Conservation (phyloP, 1,140 invertebrate species). For the Xylocopa sonorina region DNA sequence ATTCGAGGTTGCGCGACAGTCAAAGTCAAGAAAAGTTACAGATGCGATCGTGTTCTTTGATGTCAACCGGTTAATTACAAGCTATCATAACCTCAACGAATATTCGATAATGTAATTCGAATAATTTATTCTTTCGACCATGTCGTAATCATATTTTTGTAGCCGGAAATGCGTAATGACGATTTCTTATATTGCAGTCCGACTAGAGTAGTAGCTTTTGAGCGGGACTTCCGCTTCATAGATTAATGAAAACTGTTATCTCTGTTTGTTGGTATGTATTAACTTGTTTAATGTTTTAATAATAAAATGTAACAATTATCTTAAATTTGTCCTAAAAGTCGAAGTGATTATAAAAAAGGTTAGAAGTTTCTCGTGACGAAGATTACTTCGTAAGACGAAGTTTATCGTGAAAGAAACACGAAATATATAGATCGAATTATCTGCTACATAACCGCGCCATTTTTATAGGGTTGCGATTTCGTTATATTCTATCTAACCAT, state of each 20-base stretch:
- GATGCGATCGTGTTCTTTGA: not conserved
- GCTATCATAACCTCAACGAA: not conserved
- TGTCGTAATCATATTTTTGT: not conserved
- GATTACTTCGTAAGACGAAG: too few species aligned
- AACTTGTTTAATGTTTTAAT: too few species aligned
- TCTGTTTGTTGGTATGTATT: too few species aligned
- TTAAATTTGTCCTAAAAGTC: too few species aligned
- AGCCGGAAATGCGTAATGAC: not conserved
- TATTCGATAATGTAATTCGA: not conserved
- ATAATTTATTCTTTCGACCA: not conserved
- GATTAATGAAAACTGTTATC: too few species aligned
- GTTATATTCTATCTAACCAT: not conserved
- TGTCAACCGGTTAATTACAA: not conserved
- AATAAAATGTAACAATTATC: too few species aligned
- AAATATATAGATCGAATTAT: not conserved
- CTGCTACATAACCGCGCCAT: not conserved
- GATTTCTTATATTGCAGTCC: not conserved
- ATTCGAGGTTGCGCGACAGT: slow-evolving; percentile 1
- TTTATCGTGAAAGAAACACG: too few species aligned
- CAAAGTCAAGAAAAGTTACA: slow-evolving; percentile 37
- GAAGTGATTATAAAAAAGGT: too few species aligned
- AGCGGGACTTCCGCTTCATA: not conserved
- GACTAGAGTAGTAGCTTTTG: not conserved
- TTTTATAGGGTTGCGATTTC: not conserved
- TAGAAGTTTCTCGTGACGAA: too few species aligned